phyloP scores from a whole-genome alignment of 1,140 invertebrate species.

The Zaprionus ghesquierei region DNA sequence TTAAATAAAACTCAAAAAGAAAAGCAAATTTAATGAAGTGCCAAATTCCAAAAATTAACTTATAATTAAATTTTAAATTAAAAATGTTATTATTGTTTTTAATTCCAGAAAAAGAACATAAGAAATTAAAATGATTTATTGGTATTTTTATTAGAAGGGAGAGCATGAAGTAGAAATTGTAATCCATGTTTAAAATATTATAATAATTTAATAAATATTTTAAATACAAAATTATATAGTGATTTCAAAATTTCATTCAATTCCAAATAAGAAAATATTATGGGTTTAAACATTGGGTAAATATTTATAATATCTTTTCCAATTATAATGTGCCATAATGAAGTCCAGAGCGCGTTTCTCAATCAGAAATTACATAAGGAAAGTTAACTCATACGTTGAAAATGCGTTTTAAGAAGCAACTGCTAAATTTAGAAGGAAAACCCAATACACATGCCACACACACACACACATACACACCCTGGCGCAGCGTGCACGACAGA shows the following conservation, averaged over 20 bases:
- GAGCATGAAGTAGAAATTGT: too few relatives aligned
- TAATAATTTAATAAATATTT: too few relatives aligned
- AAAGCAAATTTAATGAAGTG: too few relatives aligned
- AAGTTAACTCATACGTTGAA: constrained; percentile 37
- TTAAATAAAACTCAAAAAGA: too few relatives aligned
- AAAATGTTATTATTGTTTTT: too few relatives aligned
- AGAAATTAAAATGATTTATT: too few relatives aligned
- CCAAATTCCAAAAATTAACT: too few relatives aligned
- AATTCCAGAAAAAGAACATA: too few relatives aligned
- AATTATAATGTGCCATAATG: background rate
- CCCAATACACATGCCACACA: background rate
- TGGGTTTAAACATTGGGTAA: background rate
- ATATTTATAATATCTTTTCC: background rate
- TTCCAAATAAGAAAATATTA: background rate
- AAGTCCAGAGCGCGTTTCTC: too few relatives aligned
- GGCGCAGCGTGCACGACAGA: background rate
- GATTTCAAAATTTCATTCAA: background rate
- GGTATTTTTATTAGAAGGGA: too few relatives aligned
- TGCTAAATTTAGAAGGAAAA: constrained; percentile 39
- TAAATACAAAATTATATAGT: background rate
- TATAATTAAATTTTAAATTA: too few relatives aligned
- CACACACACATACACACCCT: background rate
- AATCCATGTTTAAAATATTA: too few relatives aligned
- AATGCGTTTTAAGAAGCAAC: constrained; percentile 33
- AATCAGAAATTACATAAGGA: constrained; percentile 37